phyloP scores from a whole-genome alignment of 2,797 vertebrate species.

The Triplophysa bombifrons region DNA sequence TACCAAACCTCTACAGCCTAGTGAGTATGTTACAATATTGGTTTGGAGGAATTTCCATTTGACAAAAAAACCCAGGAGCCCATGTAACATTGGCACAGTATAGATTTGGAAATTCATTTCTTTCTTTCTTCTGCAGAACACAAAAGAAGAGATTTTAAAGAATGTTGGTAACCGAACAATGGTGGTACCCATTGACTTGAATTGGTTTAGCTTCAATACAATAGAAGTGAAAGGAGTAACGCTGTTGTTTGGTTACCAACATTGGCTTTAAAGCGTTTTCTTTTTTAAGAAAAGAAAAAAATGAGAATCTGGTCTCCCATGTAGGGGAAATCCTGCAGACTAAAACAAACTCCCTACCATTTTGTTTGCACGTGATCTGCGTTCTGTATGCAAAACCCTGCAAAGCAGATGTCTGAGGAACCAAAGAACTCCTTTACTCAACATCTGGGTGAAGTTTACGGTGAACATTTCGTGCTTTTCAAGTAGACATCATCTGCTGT shows the following conservation, averaged over 20 bases:
- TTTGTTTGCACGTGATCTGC: not conserved
- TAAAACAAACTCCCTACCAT: not conserved
- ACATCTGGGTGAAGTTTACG: not conserved
- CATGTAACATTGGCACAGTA: not conserved
- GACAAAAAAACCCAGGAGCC: no score
- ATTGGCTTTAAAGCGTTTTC: no score
- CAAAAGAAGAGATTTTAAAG: no score
- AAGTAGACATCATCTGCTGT: conserved; percentile 4
- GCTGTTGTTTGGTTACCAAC: not conserved
- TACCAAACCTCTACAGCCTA: conserved; percentile 80
- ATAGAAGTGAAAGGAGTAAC: no score
- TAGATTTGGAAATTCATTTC: not conserved
- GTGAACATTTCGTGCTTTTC: not conserved
- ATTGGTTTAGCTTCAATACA: no score
- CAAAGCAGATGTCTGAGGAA: not conserved
- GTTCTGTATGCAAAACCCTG: not conserved
- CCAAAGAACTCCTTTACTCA: not conserved
- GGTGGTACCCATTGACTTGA: no score
- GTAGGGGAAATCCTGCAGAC: not conserved
- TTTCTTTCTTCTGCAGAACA: no score
- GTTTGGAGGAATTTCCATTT: not conserved
- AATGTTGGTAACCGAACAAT: no score
- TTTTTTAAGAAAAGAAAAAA: no score
- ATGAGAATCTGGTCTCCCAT: no score
- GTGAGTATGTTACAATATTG: conserved; percentile 28